Evolutionary conservation across 2,113 vertebrate species (phyloP).

Genomic region (Melanerpes formicivorus): DNA sequence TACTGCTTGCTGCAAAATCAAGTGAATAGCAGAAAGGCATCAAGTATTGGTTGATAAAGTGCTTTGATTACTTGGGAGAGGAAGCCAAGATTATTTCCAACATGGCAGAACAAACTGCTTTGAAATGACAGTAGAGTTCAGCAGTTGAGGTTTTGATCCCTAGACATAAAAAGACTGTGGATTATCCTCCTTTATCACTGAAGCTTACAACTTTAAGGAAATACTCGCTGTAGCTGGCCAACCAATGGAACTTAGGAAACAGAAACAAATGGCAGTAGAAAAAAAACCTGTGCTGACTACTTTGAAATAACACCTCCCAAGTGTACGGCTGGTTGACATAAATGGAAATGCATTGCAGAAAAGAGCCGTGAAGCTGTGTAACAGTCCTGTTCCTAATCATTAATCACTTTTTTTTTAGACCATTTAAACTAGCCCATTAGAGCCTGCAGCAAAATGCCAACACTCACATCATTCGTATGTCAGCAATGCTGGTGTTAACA

Average conservation of each 20-base stretch:
- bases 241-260: constrained; percentile 27
- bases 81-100: constrained; percentile 35
- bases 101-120: neutral
- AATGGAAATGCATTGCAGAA: constrained; percentile 52
- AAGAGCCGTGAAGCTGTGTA: constrained; percentile 50
- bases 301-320: constrained; percentile 63
- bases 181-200: constrained; percentile 27
- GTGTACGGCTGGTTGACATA: constrained; percentile 13
- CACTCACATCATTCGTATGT: constrained; percentile 53
- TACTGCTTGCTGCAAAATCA: constrained; percentile 56
- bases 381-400: constrained; percentile 64
- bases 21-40: constrained; percentile 33
- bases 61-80: constrained; percentile 19
- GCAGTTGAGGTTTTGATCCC: constrained; percentile 14
- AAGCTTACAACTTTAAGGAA: constrained; percentile 26
- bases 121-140: neutral
- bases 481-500: constrained; percentile 72
- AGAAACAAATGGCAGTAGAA: constrained; percentile 52
- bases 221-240: neutral
- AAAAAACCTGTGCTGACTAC: constrained; percentile 5
- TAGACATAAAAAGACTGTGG: neutral
- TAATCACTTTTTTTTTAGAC: constrained; percentile 66
- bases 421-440: constrained; percentile 67
- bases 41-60: constrained; percentile 18
- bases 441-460: constrained; percentile 70